A percentile compares a stretch with the other conserved stretches of the same genome.
Conservation (phyloP, 2,113 vertebrate species). For the Gulo gulo region DNA sequence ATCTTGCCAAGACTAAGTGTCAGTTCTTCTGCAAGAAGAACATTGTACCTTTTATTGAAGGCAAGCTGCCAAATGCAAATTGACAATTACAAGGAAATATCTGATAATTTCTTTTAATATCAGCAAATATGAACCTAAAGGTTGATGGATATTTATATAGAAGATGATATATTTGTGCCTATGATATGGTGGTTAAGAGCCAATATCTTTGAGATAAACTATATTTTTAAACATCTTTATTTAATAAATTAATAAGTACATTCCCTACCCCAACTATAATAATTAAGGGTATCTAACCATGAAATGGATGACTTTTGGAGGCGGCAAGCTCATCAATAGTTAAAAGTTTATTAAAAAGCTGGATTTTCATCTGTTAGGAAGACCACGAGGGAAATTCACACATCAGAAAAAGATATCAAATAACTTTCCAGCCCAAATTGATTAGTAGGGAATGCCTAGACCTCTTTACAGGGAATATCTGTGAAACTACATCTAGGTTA, state of each 20-base stretch:
- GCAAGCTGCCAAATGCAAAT: conserved; percentile 75
- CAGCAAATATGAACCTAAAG: conserved; percentile 55
- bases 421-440: neutral
- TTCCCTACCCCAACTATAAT: neutral
- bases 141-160: neutral
- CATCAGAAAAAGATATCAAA: neutral
- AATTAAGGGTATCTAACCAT: neutral
- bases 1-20: conserved; percentile 79
- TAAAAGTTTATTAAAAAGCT: neutral
- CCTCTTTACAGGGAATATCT: neutral
- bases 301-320: neutral
- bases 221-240: neutral
- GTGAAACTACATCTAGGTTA: neutral
- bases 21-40: conserved; percentile 68
- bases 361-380: neutral
- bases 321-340: neutral
- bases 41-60: conserved; percentile 68
- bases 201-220: conserved; percentile 5
- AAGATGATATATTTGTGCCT: neutral
- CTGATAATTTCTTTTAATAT: conserved; percentile 51
- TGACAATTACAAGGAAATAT: conserved; percentile 68
- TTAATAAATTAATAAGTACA: neutral
- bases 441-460: neutral
- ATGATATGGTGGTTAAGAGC: neutral
- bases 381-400: neutral